Evolutionary conservation across 1,140 invertebrate species (phyloP), one percentile per base, ranked within the genome.

Genomic region (Drosophila bifasciata): DNA sequence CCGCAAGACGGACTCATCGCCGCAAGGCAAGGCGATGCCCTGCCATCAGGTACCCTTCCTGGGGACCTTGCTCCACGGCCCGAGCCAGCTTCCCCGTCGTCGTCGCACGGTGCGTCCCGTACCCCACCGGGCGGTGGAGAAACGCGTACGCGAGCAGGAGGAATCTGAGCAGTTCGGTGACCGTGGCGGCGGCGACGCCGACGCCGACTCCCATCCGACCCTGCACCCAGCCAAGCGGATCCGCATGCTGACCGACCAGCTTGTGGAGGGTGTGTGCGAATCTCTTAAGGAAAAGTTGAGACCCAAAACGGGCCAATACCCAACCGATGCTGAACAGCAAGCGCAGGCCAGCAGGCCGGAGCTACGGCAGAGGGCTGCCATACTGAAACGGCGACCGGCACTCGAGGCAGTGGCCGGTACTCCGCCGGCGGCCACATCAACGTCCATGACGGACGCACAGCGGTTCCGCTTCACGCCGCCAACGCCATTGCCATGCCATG

Each of bases 41-140:
- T 50, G 57, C 6, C 67, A 48, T 7, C 90, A 91, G 49, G 71
- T 84, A 15, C 90, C 90, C 0, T 91, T 91, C 9, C 23, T 91
- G 16, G 51, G 90, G 11, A 64, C 53, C 17, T 74, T 77, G 1
- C 70, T 78, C 6, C 66, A 76, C 1, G 55, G 60, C 1, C 9
- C 11, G 2, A 1, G 23, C 7, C 58, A 74, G 25, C 13, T 21
- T 8, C 51, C 57, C 0, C 51, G 41, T 1, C 44, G 44, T 0
- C 43, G 51, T 0, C 66, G 40, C 1, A 16, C 66, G 2, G 66
- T 73, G 16, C 73, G 73, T 53, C 76, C 90, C 0, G 63, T 67
- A 6, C 68, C 63, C 0, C 84, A 69, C 39, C 67, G 74, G 57
- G 1, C 17, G 2, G 71, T 56, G 8, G 57, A 60, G 17, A 91